A percentile compares a stretch with the other conserved stretches of the same genome.
Conservation (phyloP, 2,797 vertebrate species). For the Limnodromus scolopaceus region DNA sequence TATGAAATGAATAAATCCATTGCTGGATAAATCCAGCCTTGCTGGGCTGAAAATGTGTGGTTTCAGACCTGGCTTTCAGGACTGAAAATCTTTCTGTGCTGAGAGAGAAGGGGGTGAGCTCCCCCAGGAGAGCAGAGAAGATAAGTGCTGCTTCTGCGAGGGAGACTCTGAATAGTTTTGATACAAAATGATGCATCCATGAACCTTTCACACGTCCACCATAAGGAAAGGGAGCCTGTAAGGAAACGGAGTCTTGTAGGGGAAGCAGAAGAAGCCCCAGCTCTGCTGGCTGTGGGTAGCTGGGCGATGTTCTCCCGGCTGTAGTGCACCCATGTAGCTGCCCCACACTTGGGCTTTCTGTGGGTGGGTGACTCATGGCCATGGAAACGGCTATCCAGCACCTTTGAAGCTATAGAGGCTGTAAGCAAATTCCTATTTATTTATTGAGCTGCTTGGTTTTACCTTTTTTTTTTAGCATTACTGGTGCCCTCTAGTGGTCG, state of each 20-base stretch:
- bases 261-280: not conserved
- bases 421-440: not conserved
- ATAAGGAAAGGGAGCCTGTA: not conserved
- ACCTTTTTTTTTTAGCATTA: not conserved
- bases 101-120: not conserved
- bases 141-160: not conserved
- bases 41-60: not conserved
- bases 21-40: not conserved
- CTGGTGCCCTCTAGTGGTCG: constrained; percentile 42
- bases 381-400: not conserved
- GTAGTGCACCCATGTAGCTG: accelerated
- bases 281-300: not conserved
- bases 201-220: not conserved
- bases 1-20: accelerated
- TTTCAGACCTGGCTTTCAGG: not conserved
- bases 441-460: not conserved
- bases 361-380: not conserved
- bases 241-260: not conserved
- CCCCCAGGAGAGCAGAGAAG: not conserved
- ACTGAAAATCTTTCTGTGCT: not conserved
- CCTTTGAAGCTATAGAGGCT: not conserved
- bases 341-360: not conserved
- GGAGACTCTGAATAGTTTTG: not conserved
- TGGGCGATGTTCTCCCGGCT: not conserved
- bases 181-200: not conserved